phyloP scores from a whole-genome alignment of 2,888 invertebrate species.

The Platerodrilus igneus region DNA sequence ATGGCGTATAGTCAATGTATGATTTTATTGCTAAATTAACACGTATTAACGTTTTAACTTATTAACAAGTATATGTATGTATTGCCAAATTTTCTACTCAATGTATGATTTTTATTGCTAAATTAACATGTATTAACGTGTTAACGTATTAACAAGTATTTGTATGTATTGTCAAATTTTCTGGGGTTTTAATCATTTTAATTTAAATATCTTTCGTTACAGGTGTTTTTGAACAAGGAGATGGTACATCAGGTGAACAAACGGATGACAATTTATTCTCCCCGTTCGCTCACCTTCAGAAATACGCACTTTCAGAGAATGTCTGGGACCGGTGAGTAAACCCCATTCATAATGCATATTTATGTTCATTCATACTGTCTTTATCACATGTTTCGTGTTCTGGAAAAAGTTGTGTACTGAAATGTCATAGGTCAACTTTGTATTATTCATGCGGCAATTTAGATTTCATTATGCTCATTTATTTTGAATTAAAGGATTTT shows the following conservation, averaged over 20 bases:
- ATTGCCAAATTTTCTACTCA: not conserved
- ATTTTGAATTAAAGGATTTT: no score
- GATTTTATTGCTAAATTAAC: no score
- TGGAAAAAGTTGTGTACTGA: conserved; percentile 8
- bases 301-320: conserved; percentile 39
- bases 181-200: conserved; percentile 7
- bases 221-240: conserved; percentile 43
- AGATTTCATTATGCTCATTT: no score
- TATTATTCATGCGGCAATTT: conserved; percentile 6
- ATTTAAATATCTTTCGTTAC: conserved; percentile 18
- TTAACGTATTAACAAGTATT: no score
- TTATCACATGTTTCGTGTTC: conserved; percentile 5
- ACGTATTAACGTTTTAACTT: no score
- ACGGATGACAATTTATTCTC: conserved; percentile 37
- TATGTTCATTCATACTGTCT: conserved; percentile 8
- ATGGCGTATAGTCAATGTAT: no score
- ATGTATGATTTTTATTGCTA: no score
- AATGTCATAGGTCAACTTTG: conserved; percentile 7
- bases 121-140: no score
- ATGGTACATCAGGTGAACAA: conserved; percentile 33
- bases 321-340: conserved; percentile 41
- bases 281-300: conserved; percentile 40
- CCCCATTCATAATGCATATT: conserved; percentile 2
- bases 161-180: conserved; percentile 2
- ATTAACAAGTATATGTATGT: no score